A percentile compares a stretch with the other conserved stretches of the same genome.
phyloP scores from a whole-genome alignment of 2,113 vertebrate genomes.

The Typhlomys cinereus region DNA sequence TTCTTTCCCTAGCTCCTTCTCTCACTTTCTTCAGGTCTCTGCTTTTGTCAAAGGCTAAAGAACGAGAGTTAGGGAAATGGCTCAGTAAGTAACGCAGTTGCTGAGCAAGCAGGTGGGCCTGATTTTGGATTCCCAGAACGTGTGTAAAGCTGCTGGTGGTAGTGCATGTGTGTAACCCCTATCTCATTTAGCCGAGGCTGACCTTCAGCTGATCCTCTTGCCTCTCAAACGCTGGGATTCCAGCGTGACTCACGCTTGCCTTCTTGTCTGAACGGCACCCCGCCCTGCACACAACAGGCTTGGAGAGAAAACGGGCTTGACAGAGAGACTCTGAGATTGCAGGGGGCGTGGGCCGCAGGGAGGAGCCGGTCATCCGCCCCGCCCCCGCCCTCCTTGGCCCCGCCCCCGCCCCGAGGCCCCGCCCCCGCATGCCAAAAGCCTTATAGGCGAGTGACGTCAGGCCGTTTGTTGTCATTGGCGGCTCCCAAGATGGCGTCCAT shows the following conservation, averaged over 20 bases:
- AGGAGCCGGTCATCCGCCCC: neutral
- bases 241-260: neutral
- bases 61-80: neutral
- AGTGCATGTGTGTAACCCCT: neutral
- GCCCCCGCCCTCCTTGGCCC: neutral
- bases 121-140: neutral
- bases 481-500: conserved; percentile 97
- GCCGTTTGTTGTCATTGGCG: conserved; percentile 85
- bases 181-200: neutral
- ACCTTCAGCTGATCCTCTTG: neutral
- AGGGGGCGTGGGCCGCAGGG: neutral
- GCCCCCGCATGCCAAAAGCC: conserved; percentile 38
- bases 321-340: too few species aligned
- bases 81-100: neutral
- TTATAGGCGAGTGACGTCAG: conserved; percentile 80
- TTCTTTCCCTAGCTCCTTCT: neutral
- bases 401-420: neutral
- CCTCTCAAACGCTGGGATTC: neutral
- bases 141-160: neutral
- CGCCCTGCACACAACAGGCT: neutral
- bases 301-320: neutral
- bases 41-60: neutral
- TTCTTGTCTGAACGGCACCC: neutral
- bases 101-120: neutral
- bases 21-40: conserved; percentile 24